Percentiles rank a stretch among this genome's conserved stretches.
These are phyloP conservation scores for Caloenas nicobarica DNA, from an alignment of 2,113 vertebrate genomes.

Conservation along the genomic window DNA sequence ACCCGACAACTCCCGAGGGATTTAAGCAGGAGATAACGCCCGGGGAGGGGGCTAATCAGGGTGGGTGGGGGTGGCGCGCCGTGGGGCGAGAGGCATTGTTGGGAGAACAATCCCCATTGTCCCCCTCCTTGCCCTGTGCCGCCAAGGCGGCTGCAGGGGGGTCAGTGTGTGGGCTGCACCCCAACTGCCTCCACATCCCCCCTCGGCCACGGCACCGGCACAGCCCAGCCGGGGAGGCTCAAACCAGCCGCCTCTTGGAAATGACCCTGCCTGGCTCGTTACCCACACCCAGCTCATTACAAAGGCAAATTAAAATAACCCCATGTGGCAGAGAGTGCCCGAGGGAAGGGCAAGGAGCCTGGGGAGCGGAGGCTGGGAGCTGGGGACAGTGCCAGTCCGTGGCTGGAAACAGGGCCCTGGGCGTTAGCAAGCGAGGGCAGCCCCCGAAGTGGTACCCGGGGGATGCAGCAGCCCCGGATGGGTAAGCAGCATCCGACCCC, in stretches of 20 bases:
- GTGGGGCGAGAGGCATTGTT: conserved; percentile 72
- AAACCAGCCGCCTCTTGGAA: background rate
- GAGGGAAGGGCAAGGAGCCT: background rate
- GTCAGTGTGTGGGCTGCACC: conserved; percentile 76
- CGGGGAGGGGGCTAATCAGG: background rate
- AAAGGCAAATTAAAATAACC: background rate
- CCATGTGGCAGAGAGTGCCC: background rate
- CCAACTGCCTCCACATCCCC: fast-evolving
- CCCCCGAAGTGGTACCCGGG: background rate
- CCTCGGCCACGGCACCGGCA: background rate
- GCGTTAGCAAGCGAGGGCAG: fast-evolving
- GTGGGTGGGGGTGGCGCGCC: background rate
- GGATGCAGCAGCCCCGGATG: background rate
- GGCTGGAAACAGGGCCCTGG: fast-evolving
- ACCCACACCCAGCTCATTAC: background rate
- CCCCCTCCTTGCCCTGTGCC: conserved; percentile 84
- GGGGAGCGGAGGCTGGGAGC: background rate
- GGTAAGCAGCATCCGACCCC: background rate
- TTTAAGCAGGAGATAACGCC: background rate
- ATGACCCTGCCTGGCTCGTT: background rate
- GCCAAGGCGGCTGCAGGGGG: conserved; percentile 73
- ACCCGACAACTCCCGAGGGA: fast-evolving
- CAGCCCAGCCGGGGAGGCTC: background rate
- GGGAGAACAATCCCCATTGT: conserved; percentile 89
- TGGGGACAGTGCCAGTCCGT: fast-evolving